Conservation (phyloP, 2,113 vertebrate species). For the Halcyon senegalensis region DNA sequence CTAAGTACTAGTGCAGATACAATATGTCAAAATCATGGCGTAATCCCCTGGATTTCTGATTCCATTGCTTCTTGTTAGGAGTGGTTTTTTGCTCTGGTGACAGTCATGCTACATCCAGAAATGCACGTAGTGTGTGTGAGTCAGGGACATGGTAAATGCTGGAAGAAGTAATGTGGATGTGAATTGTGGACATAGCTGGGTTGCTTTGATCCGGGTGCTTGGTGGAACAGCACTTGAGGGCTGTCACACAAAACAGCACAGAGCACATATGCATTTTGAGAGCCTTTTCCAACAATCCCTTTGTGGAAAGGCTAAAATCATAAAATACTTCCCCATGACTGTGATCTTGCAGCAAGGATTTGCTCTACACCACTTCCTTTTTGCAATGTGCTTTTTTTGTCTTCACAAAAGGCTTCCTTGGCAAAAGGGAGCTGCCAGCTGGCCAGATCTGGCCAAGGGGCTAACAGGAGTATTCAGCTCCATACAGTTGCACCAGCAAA, state of each 20-base stretch:
- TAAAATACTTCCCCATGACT: background rate
- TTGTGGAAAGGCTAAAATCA: background rate
- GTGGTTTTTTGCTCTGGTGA: fast-evolving
- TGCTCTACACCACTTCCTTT: slow-evolving; percentile 17
- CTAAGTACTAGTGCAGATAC: background rate
- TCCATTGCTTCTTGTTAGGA: background rate
- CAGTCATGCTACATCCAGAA: background rate
- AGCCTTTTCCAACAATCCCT: background rate
- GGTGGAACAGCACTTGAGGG: background rate
- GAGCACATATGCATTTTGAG: background rate
- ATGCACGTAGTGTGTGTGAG: background rate
- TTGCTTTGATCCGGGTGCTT: background rate
- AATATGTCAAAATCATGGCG: fast-evolving
- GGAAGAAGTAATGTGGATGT: background rate
- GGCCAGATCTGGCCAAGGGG: slow-evolving; percentile 37
- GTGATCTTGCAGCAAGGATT: slow-evolving; percentile 38
- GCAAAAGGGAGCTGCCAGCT: slow-evolving; percentile 54
- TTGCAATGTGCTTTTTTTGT: slow-evolving; percentile 8
- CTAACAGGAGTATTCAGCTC: slow-evolving; percentile 25
- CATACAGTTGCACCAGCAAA: background rate
- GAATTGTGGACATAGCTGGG: background rate
- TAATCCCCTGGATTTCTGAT: background rate
- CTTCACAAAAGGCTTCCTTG: slow-evolving; percentile 61
- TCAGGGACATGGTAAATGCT: background rate
- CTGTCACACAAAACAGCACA: background rate